Percentiles rank a stretch among this genome's conserved stretches.
Conservation (phyloP, 2,888 invertebrate species). For the Trichacis sp. region DNA sequence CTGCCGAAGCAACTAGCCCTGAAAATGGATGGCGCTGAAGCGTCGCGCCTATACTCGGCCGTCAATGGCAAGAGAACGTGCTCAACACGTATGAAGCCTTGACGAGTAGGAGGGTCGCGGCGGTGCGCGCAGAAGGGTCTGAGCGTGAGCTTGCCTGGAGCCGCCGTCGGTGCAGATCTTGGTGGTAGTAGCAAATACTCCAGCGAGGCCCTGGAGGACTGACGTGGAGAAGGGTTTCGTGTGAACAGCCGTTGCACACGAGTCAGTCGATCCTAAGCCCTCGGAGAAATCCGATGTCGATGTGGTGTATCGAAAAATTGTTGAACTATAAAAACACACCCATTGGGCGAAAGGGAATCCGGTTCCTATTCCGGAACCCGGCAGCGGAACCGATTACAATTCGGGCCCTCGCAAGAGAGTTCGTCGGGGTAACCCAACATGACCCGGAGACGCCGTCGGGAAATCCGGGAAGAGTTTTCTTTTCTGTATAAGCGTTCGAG, state of each 20-base stretch:
- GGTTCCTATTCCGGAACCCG: slow-evolving; percentile 74
- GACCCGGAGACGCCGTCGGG: slow-evolving; percentile 73
- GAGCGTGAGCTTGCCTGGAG: slow-evolving; percentile 68
- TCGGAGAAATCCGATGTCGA: slow-evolving; percentile 71
- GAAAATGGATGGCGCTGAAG: slow-evolving; percentile 34
- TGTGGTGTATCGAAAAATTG: slow-evolving; percentile 42
- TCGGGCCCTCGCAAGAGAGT: slow-evolving; percentile 69
- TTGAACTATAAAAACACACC: slow-evolving; percentile 54
- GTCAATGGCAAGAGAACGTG: slow-evolving; percentile 67
- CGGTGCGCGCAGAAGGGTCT: slow-evolving; percentile 68
- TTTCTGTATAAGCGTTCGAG: slow-evolving; percentile 71
- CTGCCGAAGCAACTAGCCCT: slow-evolving; percentile 73
- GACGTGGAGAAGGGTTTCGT: slow-evolving; percentile 76
- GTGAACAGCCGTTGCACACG: slow-evolving; percentile 76
- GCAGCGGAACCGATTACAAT: slow-evolving; percentile 70
- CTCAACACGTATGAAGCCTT: slow-evolving; percentile 70
- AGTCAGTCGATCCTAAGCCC: slow-evolving; percentile 74
- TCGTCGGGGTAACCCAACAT: slow-evolving; percentile 70
- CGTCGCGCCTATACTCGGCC: slow-evolving; percentile 24
- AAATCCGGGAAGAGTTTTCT: slow-evolving; percentile 71
- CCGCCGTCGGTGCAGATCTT: slow-evolving; percentile 67
- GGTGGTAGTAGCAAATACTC: slow-evolving; percentile 75
- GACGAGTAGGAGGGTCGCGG: slow-evolving; percentile 71
- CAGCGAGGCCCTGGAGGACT: slow-evolving; percentile 75
- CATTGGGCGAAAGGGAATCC: slow-evolving; percentile 72